A percentile compares a stretch with the other conserved stretches of the same genome.
Evolutionary conservation across 2,797 vertebrate species (phyloP).

Genomic region (Gallinago nigripennis): DNA sequence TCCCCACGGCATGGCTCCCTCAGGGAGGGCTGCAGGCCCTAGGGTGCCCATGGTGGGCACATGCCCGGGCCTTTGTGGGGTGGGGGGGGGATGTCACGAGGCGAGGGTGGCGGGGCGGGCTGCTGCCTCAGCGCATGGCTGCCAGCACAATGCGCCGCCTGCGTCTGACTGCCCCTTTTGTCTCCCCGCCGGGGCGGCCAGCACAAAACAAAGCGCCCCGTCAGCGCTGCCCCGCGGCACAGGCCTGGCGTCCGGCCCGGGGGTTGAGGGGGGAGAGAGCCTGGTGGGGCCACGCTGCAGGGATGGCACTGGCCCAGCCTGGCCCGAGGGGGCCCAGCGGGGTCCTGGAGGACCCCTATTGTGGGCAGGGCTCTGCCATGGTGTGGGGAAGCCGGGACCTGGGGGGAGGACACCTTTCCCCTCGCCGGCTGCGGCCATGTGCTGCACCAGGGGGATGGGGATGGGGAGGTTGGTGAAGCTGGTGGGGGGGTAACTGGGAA

Average conservation of each 20-base stretch:
- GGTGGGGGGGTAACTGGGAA: accelerated
- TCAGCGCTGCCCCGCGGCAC: constrained; percentile 78
- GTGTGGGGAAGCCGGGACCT: accelerated
- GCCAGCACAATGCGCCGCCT: constrained; percentile 76
- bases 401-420: accelerated
- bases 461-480: accelerated
- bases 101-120: constrained; percentile 47
- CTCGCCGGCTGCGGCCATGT: accelerated
- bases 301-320: not conserved
- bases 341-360: not conserved
- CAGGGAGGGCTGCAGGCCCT: not conserved
- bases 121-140: constrained; percentile 87
- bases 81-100: constrained; percentile 32
- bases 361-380: not conserved
- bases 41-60: not conserved
- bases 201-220: constrained; percentile 85
- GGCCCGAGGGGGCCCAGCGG: not conserved
- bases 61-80: not conserved
- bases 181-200: constrained; percentile 77
- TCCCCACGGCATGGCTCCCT: not conserved
- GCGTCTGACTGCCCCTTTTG: constrained; percentile 73
- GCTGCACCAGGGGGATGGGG: not conserved
- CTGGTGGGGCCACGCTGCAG: not conserved
- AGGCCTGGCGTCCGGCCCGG: constrained; percentile 4
- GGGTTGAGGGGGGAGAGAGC: not conserved